Evolutionary conservation across 2,888 invertebrate species (phyloP).

Genomic region (Adelognathus sp.): DNA sequence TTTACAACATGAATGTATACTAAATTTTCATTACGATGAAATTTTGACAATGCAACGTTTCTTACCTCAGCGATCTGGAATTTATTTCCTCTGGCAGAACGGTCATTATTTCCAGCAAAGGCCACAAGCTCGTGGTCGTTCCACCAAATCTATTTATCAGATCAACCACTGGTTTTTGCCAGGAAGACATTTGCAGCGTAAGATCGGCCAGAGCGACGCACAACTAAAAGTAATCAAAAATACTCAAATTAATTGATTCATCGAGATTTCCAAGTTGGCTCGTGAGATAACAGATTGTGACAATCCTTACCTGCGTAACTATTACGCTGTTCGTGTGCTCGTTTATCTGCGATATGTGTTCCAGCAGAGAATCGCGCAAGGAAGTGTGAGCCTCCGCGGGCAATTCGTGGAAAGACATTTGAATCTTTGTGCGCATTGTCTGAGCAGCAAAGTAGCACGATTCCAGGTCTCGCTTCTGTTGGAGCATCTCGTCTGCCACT

Average conservation of each 20-base stretch:
- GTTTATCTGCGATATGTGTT: slow-evolving; percentile 92
- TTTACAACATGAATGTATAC: too few relatives aligned
- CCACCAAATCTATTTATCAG: slow-evolving; percentile 90
- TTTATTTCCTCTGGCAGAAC: slow-evolving; percentile 98
- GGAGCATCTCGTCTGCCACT: slow-evolving; percentile 95
- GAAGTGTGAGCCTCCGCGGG: slow-evolving; percentile 92
- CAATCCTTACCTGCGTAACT: slow-evolving; percentile 87
- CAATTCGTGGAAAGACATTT: slow-evolving; percentile 94
- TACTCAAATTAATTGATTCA: neutral
- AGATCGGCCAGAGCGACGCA: slow-evolving; percentile 96
- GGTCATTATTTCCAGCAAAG: slow-evolving; percentile 94
- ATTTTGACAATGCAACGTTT: too few relatives aligned
- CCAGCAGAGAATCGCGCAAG: slow-evolving; percentile 93
- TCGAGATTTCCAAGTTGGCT: too few relatives aligned
- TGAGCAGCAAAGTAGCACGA: slow-evolving; percentile 99
- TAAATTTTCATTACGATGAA: too few relatives aligned
- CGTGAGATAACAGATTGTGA: too few relatives aligned
- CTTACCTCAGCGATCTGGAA: slow-evolving; percentile 86
- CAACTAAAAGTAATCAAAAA: slow-evolving; percentile 82
- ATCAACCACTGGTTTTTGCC: slow-evolving; percentile 94
- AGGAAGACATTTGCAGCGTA: slow-evolving; percentile 95
- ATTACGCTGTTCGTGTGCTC: slow-evolving; percentile 92
- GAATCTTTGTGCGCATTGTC: slow-evolving; percentile 98
- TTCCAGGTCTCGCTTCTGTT: slow-evolving; percentile 93
- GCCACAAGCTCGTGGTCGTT: slow-evolving; percentile 87